A percentile compares a stretch with the other conserved stretches of the same genome.
Conservation (phyloP, 2,113 vertebrate species). For the Camelus bactrianus region DNA sequence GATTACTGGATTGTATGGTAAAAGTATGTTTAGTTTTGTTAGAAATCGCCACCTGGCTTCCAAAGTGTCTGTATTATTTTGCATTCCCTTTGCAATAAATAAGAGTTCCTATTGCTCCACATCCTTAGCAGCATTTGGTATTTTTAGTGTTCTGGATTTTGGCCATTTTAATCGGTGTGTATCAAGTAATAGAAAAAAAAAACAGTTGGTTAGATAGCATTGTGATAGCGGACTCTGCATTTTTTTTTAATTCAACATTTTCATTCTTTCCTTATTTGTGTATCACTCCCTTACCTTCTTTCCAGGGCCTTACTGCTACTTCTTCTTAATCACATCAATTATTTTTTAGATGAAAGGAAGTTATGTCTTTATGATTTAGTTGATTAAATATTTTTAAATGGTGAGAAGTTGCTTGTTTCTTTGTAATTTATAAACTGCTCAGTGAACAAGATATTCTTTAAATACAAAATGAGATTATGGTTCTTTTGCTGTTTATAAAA, state of each 20-base stretch:
- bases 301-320: neutral
- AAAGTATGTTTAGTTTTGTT: neutral
- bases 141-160: neutral
- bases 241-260: neutral
- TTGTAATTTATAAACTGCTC: slow-evolving; percentile 23
- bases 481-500: neutral
- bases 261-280: neutral
- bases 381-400: slow-evolving; percentile 13
- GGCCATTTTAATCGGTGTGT: neutral
- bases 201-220: neutral
- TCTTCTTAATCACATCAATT: neutral
- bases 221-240: neutral
- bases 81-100: neutral
- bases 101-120: neutral
- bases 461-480: neutral
- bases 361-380: neutral
- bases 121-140: neutral
- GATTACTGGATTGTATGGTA: neutral
- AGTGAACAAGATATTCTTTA: neutral
- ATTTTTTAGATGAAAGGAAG: neutral
- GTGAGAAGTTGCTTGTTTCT: neutral
- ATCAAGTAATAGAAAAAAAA: neutral
- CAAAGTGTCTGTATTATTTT: neutral
- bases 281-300: neutral
- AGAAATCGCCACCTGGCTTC: neutral